A percentile compares a stretch with the other conserved stretches of the same genome.
Conservation (phyloP, 2,113 vertebrate species). For the Eclectus roratus region DNA sequence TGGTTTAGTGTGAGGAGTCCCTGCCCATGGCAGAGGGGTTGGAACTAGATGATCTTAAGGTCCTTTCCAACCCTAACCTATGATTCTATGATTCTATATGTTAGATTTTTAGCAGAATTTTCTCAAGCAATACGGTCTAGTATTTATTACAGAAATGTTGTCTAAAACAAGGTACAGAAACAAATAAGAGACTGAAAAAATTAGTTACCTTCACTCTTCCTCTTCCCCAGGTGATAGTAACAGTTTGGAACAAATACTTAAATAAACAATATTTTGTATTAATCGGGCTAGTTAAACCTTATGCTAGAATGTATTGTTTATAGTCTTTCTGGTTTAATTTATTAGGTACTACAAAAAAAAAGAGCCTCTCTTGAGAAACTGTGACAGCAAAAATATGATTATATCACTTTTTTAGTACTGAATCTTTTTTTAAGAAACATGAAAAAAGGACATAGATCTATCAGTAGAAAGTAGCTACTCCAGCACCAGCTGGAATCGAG, state of each 20-base stretch:
- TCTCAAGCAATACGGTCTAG: neutral
- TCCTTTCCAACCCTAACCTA: too few relatives aligned
- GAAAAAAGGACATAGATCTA: neutral
- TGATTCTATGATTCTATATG: too few relatives aligned
- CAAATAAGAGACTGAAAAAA: neutral
- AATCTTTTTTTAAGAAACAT: neutral
- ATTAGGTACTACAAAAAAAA: neutral
- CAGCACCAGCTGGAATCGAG: neutral
- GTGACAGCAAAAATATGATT: neutral
- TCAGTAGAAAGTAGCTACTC: neutral
- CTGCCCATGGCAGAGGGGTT: too few relatives aligned
- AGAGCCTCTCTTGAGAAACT: neutral
- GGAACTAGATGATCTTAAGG: too few relatives aligned
- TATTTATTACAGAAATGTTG: neutral
- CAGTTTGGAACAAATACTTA: neutral
- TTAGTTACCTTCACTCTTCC: neutral
- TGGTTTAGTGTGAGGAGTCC: too few relatives aligned
- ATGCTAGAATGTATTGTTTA: neutral
- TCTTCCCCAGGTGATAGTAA: neutral
- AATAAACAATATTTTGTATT: neutral
- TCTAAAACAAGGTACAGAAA: neutral
- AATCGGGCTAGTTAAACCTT: neutral
- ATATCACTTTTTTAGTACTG: neutral
- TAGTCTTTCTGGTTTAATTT: neutral
- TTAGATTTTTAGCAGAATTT: neutral